A percentile compares a stretch with the other conserved stretches of the same genome.
Evolutionary conservation across 2,797 vertebrate genomes (phyloP).

Genomic region (Phaenicophaeus curvirostris): DNA sequence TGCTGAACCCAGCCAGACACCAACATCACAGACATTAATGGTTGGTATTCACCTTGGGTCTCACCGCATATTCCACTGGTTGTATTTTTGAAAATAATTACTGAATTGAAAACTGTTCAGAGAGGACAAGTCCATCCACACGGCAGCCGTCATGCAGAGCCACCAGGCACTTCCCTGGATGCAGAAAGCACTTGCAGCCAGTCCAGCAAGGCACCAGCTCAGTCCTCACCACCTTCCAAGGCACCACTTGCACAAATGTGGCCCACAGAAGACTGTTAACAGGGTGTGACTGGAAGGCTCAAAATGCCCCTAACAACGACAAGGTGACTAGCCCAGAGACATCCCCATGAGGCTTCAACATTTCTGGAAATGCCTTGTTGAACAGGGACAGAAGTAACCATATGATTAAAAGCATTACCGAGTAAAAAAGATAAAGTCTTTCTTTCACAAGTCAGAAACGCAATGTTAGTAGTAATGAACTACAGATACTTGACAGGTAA

Average conservation of each 20-base stretch:
- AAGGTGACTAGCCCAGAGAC: neutral
- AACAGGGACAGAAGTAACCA: neutral
- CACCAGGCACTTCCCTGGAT: fast-evolving
- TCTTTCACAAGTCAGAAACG: neutral
- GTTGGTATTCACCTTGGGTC: neutral
- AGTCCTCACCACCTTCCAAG: neutral
- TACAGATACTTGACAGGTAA: neutral
- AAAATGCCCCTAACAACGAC: neutral
- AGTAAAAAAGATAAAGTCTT: neutral
- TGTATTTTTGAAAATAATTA: neutral
- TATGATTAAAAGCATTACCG: neutral
- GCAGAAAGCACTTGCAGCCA: fast-evolving
- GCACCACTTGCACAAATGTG: fast-evolving
- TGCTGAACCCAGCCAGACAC: neutral
- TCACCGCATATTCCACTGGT: neutral
- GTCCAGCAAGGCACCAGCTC: neutral
- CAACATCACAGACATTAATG: neutral
- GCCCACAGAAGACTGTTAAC: too few species aligned
- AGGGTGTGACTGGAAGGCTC: neutral
- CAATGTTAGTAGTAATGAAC: neutral
- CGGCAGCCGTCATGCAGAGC: fast-evolving
- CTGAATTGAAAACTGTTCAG: neutral
- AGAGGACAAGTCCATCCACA: fast-evolving
- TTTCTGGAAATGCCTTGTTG: neutral
- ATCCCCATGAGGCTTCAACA: fast-evolving